Base-by-base conservation (phyloP, 1,140 invertebrate species). In the Euura saliciscinereae region DNA sequence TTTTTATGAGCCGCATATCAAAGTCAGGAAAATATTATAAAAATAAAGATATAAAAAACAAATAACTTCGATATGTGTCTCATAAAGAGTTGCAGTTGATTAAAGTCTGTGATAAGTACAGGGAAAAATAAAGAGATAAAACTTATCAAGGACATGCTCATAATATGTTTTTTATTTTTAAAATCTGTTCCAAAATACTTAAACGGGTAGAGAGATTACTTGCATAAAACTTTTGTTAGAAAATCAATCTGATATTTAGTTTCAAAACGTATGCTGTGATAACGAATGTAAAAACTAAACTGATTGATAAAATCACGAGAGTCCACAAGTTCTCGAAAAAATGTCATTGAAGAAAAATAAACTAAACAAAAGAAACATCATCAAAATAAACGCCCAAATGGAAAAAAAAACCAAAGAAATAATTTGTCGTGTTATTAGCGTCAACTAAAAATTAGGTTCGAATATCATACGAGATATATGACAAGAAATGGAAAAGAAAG, bases 131-230 rank as follows among this genome's bases (percentile, higher is more conserved):
- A 59, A 6, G 51, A 6, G 51, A 59, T 59, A 59, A 59, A 59
- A 2, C 13, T 59, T 11, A n/a, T n/a, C 10, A 6, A 59, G n/a
- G 13, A 59, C 51, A 59, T 59, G 13, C 51, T 59, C 13, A 59
- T 59, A 59, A 59, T 59, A 59, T 59, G 51, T 59, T 11, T 59
- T 28, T 59, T 59, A 59, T 59, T 59, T 11, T 59, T 59, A 59
- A 59, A 59, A 59, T 59, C 51, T 59, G 28, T 59, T 59, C 51
- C 51, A 59, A 59, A 59, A 59, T 59, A 59, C 51, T 59, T 59
- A 59, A 59, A 11, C 51, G 13, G 6, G 51, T 59, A 59, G 28
- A 28, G 28, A 28, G 28, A n/a, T 11, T 59, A 59, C 51, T 59
- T 59, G 51, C 51, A 59, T 59, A 59, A 59, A 59, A 59, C 3